Evolutionary conservation across 2,888 invertebrate genomes (phyloP).

Genomic region (Odontocolon sp.): DNA sequence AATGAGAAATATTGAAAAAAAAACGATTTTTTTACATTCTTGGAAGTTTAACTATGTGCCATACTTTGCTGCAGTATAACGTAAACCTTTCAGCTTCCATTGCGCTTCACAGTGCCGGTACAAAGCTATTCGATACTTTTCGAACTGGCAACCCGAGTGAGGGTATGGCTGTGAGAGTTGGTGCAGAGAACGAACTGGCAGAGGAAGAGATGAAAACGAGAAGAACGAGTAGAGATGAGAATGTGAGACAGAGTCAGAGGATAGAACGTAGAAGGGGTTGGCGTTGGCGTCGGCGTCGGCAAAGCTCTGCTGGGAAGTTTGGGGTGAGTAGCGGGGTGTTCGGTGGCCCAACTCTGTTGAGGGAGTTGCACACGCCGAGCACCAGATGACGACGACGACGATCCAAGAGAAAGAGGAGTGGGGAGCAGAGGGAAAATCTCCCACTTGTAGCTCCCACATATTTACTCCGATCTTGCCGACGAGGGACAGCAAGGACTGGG

Average conservation of each 20-base stretch:
- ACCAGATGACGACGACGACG: slow-evolving; percentile 49
- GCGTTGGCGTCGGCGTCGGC: slow-evolving; percentile 21
- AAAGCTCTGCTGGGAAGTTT: slow-evolving; percentile 17
- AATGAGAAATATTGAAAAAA: too few relatives aligned
- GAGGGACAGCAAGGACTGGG: slow-evolving; percentile 43
- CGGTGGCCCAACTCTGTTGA: not conserved
- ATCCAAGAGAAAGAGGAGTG: slow-evolving; percentile 22
- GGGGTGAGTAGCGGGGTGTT: slow-evolving; percentile 5
- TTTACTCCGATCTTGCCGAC: slow-evolving; percentile 73
- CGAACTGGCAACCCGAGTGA: slow-evolving; percentile 62
- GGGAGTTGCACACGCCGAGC: slow-evolving; percentile 30
- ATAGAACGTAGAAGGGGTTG: slow-evolving; percentile 17
- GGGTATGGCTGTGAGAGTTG: slow-evolving; percentile 11
- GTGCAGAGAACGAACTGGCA: slow-evolving; percentile 22
- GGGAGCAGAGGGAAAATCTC: slow-evolving; percentile 73
- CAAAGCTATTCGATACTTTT: slow-evolving; percentile 71
- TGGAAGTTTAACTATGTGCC: too few relatives aligned
- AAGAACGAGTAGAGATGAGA: slow-evolving; percentile 43
- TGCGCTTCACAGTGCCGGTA: slow-evolving; percentile 47
- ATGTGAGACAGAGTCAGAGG: slow-evolving; percentile 48
- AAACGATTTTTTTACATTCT: too few relatives aligned
- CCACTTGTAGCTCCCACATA: slow-evolving; percentile 79
- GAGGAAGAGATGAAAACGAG: slow-evolving; percentile 7
- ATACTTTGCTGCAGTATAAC: too few relatives aligned
- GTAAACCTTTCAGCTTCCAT: slow-evolving; percentile 69